These are phyloP conservation scores for Penaeus monodon DNA, from an alignment of 2,888 invertebrate species.

Conservation along the genomic window DNA sequence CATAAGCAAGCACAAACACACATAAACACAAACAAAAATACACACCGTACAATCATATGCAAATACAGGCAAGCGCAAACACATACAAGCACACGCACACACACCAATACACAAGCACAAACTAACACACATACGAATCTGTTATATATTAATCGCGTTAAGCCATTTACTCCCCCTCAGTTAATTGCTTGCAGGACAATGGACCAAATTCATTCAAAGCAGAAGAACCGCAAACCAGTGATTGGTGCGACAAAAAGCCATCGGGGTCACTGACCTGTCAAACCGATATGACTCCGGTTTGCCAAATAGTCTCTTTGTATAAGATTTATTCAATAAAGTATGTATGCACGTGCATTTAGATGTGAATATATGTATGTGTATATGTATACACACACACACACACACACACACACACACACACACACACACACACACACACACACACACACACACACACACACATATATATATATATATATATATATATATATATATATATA, in stretches of 20 bases:
- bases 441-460: too few species aligned
- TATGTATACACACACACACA: too few species aligned
- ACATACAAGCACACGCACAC: neutral
- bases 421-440: too few species aligned
- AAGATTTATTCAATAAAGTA: too few species aligned
- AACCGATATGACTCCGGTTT: neutral
- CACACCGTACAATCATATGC: slow-evolving; percentile 2
- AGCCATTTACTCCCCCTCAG: neutral
- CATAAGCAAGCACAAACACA: slow-evolving; percentile 14
- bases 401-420: too few species aligned
- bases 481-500: slow-evolving; percentile 18
- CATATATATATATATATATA: neutral
- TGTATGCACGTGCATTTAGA: too few species aligned
- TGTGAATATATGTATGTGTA: too few species aligned
- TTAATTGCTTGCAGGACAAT: neutral
- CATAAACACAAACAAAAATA: slow-evolving; percentile 19
- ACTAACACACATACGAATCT: slow-evolving; percentile 24
- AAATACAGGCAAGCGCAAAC: neutral
- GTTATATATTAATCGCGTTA: neutral
- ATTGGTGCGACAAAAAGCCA: too few species aligned
- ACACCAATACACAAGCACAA: neutral
- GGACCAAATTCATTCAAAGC: neutral
- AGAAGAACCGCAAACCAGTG: too few species aligned
- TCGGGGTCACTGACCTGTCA: too few species aligned
- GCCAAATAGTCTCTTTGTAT: too few species aligned